phyloP scores from a whole-genome alignment of 2,113 vertebrate genomes.

The Trachemys scripta region DNA sequence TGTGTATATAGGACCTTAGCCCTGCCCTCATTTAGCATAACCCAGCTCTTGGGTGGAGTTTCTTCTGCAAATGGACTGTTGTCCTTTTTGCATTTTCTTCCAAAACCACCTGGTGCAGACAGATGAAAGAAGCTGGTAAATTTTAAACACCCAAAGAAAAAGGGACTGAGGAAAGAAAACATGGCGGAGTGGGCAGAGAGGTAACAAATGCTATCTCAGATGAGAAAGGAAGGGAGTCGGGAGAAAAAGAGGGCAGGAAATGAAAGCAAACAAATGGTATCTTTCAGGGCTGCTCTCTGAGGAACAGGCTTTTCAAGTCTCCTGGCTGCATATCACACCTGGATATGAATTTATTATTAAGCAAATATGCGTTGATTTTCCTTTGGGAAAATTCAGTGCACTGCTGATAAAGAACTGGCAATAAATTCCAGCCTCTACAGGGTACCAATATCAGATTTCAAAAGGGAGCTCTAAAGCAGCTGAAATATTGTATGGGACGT shows the following conservation, averaged over 20 bases:
- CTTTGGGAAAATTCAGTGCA: not conserved
- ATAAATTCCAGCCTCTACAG: not conserved
- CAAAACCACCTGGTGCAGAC: not conserved
- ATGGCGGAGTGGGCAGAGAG: not conserved
- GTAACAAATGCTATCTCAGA: not conserved
- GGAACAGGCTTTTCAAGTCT: slow-evolving; percentile 15
- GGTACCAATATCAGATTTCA: slow-evolving; percentile 39
- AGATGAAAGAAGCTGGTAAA: slow-evolving; percentile 32
- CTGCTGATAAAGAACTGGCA: not conserved
- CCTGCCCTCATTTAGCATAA: slow-evolving; percentile 64
- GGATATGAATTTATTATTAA: not conserved
- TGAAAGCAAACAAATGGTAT: not conserved
- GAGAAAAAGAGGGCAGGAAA: not conserved
- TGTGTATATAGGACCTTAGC: slow-evolving; percentile 32
- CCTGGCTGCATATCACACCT: slow-evolving; percentile 14
- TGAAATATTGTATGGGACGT: not conserved
- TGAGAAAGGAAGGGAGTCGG: not conserved
- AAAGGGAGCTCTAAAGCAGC: not conserved
- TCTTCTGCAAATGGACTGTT: slow-evolving; percentile 45
- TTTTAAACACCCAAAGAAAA: not conserved
- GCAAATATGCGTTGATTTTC: slow-evolving; percentile 26
- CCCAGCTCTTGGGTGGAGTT: slow-evolving; percentile 23
- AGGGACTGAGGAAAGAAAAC: not conserved
- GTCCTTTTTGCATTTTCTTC: not conserved
- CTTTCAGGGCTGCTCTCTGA: not conserved